These are phyloP conservation scores for Clostera curtula DNA, from an alignment of 2,888 invertebrate genomes.

Conservation along the genomic window DNA sequence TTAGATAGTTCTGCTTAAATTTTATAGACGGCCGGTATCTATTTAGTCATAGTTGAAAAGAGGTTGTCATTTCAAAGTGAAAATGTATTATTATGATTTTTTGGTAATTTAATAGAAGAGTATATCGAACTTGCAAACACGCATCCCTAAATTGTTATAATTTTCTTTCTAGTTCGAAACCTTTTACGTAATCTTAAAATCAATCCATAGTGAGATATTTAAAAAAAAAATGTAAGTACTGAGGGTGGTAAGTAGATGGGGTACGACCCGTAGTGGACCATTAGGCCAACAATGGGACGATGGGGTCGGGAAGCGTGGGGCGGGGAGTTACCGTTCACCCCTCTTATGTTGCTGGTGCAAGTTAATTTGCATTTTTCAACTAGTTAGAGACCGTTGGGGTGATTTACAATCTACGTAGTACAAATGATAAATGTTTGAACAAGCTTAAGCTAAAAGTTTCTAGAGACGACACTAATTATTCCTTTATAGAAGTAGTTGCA, in stretches of 20 bases:
- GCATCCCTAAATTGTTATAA: no score
- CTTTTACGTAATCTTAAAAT: neutral
- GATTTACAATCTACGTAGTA: no score
- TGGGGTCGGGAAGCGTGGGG: constrained; percentile 36
- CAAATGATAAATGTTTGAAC: no score
- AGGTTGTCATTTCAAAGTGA: constrained; percentile 5
- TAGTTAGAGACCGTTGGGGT: constrained; percentile 14
- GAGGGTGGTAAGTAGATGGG: constrained; percentile 43
- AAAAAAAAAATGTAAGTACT: constrained; percentile 19
- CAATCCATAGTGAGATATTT: constrained; percentile 10
- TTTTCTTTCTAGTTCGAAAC: no score
- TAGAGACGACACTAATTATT: no score
- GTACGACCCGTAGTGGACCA: constrained; percentile 40
- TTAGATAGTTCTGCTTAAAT: constrained; percentile 14
- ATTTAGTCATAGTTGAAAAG: constrained; percentile 5
- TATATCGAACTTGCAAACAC: no score
- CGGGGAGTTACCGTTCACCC: constrained; percentile 33
- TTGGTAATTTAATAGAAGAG: no score
- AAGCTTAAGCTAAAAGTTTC: no score
- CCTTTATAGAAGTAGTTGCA: no score
- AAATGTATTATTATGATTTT: no score
- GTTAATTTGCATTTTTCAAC: constrained; percentile 63
- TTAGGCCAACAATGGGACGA: constrained; percentile 54
- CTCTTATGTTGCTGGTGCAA: constrained; percentile 31
- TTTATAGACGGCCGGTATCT: constrained; percentile 18